phyloP scores from a whole-genome alignment of 2,113 vertebrate species.

The Prionailurus bengalensis region DNA sequence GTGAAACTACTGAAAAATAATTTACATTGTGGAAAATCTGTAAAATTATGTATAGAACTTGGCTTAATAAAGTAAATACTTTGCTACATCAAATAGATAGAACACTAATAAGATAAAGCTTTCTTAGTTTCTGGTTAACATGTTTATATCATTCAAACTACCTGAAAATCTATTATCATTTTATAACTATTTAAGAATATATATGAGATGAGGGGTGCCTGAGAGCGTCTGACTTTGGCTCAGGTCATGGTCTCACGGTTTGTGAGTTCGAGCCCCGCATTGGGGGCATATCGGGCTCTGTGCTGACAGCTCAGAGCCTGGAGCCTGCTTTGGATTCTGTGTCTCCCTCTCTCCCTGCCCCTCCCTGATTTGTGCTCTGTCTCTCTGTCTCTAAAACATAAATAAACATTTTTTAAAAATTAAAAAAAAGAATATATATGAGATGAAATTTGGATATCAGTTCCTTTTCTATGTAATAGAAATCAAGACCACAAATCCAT shows the following conservation, averaged over 20 bases:
- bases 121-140: conserved; percentile 3
- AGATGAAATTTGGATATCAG: background rate
- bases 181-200: background rate
- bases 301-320: too few relatives aligned
- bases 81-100: background rate
- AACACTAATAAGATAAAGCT: background rate
- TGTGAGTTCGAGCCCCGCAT: too few relatives aligned
- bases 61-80: background rate
- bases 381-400: too few relatives aligned
- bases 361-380: too few relatives aligned
- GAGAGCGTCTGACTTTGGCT: too few relatives aligned
- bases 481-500: background rate
- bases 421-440: background rate
- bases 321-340: too few relatives aligned
- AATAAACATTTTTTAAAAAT: too few relatives aligned
- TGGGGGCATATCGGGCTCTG: too few relatives aligned
- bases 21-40: background rate
- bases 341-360: too few relatives aligned
- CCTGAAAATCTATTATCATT: background rate
- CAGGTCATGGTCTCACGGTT: too few relatives aligned
- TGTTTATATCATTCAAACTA: background rate
- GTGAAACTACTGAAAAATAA: conserved; percentile 44
- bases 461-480: background rate
- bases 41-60: background rate
- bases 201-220: background rate